Conservation (phyloP, 2,888 invertebrate species). For the Exephanes ischioxanthus region DNA sequence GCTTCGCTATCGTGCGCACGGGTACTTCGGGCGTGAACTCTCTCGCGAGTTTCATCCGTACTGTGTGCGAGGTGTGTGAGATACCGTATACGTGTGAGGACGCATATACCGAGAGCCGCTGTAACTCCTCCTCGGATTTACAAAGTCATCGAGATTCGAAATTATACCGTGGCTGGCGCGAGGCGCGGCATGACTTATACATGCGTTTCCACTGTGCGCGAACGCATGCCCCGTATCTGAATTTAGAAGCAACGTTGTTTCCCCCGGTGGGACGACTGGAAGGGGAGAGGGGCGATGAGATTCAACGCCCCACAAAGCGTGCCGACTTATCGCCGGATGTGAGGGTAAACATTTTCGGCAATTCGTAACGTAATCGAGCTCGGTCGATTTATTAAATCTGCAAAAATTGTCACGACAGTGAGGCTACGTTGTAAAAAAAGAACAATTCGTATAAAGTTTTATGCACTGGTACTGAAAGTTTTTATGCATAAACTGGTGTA, state of each 20-base stretch:
- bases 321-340: neutral
- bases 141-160: slow-evolving; percentile 58
- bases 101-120: slow-evolving; percentile 14
- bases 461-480: too few species aligned
- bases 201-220: neutral
- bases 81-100: slow-evolving; percentile 27
- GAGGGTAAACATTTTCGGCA: too few species aligned
- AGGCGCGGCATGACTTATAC: neutral
- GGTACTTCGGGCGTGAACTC: slow-evolving; percentile 56
- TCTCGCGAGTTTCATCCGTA: slow-evolving; percentile 46
- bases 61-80: slow-evolving; percentile 11
- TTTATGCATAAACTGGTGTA: too few species aligned
- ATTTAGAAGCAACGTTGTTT: slow-evolving; percentile 26
- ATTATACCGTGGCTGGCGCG: slow-evolving; percentile 28
- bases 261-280: neutral
- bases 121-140: slow-evolving; percentile 48
- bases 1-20: slow-evolving; percentile 67
- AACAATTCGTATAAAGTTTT: too few species aligned
- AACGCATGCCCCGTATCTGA: slow-evolving; percentile 12
- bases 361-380: too few species aligned
- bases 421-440: too few species aligned
- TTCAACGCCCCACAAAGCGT: slow-evolving; percentile 26
- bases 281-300: slow-evolving; percentile 21
- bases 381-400: too few species aligned
- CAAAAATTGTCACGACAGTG: too few species aligned